Evolutionary conservation across 1,140 invertebrate species (phyloP), one percentile per base, ranked within the genome.

Genomic region (Solen grandis): DNA sequence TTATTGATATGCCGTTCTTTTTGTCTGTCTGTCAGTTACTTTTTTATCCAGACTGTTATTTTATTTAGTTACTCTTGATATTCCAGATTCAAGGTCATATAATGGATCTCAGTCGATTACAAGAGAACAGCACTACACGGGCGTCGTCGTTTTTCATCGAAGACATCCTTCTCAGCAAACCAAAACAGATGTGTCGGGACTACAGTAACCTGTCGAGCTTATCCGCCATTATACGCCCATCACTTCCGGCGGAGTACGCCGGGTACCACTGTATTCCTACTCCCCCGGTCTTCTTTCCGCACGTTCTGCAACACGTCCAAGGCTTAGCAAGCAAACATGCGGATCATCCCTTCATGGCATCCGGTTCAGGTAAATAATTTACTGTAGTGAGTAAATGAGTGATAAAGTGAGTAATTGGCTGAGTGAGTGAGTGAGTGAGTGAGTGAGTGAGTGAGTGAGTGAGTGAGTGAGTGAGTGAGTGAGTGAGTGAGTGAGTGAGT

Each of bases 71-170:
- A 13, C 3, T 10, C 2, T 54, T 54, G 5, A n/a, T 54, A 10
- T 54, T 54, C 25, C 25, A 19, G n/a, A n/a, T n/a, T n/a, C n/a
- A n/a, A n/a, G n/a, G n/a, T n/a, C n/a, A n/a, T 19, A 29, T 16
- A 29, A 79, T 79, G 76, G 66, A 79, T 27, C 31, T 79, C 8
- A 33, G 31, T 1, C 35, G 55, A 19, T 27, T 66, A 1, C 60
- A 79, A 35, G 76, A 69, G 31, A 76, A 35, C 35, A 46, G 46
- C 13, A 75, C 75, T 14, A 66, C 85, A 13, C 77, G 88, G 65
- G 73, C 85, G 52, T 87, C 85, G 14, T 95, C 96, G 16, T 96
- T 96, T 91, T 93, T 96, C 77, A 96, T 97, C 84, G 95, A 97
- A 85, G 96, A 97, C 85, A 97, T 97, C 72, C 91, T 96, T 1